A percentile compares a stretch with the other conserved stretches of the same genome.
These are phyloP conservation scores for Magallana ariakensis DNA, from an alignment of 1,140 invertebrate species.

Conservation along the genomic window DNA sequence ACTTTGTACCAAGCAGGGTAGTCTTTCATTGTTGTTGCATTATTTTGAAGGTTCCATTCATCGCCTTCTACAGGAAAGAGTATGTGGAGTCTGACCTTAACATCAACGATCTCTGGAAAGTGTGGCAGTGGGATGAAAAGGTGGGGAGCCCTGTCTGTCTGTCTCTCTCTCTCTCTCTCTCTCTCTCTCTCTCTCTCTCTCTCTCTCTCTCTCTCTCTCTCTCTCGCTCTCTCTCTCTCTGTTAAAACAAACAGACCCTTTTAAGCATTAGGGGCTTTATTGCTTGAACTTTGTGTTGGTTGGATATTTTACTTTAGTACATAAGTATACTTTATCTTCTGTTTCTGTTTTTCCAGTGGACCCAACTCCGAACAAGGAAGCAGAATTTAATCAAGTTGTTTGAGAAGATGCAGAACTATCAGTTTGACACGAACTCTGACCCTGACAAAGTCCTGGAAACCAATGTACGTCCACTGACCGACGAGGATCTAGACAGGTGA, in stretches of 20 bases:
- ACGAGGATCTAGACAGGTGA: conserved; percentile 91
- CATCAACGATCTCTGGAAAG: conserved; percentile 98
- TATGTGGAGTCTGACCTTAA: conserved; percentile 96
- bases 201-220: background rate
- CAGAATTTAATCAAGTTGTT: conserved; percentile 90
- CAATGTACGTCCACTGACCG: conserved; percentile 89
- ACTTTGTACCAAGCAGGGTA: too few species aligned
- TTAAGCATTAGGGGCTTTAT: too few species aligned
- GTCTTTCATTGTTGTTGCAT: background rate
- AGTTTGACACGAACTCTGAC: conserved; percentile 90
- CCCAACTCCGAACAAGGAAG: conserved; percentile 93
- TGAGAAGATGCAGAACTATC: conserved; percentile 95
- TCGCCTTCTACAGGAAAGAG: conserved; percentile 99
- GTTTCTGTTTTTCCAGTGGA: conserved; percentile 85
- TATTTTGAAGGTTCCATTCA: conserved; percentile 90
- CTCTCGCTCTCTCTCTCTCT: background rate
- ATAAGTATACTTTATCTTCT: too few species aligned
- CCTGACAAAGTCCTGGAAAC: conserved; percentile 91
- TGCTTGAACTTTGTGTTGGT: too few species aligned
- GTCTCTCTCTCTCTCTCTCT: too few species aligned
- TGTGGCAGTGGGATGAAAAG: conserved; percentile 97
- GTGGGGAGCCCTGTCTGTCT: conserved; percentile 75
- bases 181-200: too few species aligned
- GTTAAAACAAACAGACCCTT: too few species aligned
- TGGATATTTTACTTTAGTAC: too few species aligned